phyloP scores from a whole-genome alignment of 2,797 vertebrate species.

The Hafferia zeledoni region DNA sequence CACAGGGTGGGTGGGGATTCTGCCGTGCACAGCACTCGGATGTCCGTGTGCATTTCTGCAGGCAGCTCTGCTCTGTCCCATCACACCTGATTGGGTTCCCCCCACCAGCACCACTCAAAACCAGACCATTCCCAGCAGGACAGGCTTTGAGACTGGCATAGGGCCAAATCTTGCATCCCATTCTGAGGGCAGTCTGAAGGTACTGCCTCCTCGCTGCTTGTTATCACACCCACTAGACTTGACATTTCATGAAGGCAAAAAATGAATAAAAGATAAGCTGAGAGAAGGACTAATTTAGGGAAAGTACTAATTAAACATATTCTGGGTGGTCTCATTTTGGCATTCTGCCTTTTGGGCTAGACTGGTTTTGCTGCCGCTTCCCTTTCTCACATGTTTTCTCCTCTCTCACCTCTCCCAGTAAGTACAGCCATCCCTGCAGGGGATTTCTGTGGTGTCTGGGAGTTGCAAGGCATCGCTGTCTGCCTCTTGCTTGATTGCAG shows the following conservation, averaged over 20 bases:
- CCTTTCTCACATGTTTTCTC: constrained; percentile 8
- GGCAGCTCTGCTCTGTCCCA: not conserved
- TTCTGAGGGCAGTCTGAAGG: not conserved
- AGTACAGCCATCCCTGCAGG: not conserved
- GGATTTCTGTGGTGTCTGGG: not conserved
- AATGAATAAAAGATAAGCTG: not conserved
- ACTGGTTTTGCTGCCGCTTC: not conserved
- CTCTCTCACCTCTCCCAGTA: not conserved
- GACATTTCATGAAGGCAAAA: not conserved
- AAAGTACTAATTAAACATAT: constrained; percentile 18
- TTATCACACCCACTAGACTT: not conserved
- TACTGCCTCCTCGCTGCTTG: not conserved
- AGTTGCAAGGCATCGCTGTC: not conserved
- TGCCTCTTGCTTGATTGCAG: not conserved
- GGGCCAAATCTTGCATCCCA: not conserved
- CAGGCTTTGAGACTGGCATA: not conserved
- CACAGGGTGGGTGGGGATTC: not conserved
- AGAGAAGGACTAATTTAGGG: not conserved
- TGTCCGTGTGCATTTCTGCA: fast-evolving
- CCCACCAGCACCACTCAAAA: not conserved
- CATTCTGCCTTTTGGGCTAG: not conserved
- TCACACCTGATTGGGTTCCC: not conserved
- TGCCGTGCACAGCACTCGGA: fast-evolving
- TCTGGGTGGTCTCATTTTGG: constrained; percentile 53
- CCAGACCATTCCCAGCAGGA: not conserved